Evolutionary conservation across 2,797 vertebrate species (phyloP).

Genomic region (Acestrorhynchus altus): DNA sequence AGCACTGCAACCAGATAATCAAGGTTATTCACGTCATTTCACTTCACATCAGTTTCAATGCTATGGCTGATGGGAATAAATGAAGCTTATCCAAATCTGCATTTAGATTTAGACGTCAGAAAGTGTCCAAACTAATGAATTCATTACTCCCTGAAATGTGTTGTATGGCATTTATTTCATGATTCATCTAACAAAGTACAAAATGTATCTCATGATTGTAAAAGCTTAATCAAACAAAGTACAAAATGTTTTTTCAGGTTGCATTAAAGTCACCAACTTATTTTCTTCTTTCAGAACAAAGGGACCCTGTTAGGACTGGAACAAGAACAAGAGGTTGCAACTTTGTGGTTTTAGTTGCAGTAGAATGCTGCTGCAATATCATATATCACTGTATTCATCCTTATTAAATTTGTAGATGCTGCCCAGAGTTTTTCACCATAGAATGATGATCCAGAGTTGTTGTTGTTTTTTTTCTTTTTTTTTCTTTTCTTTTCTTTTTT

Average conservation of each 20-base stretch:
- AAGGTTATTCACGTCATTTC: too few relatives aligned
- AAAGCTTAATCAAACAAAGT: conserved; percentile 34
- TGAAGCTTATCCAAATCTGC: too few relatives aligned
- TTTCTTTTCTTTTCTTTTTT: too few relatives aligned
- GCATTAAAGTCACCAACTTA: conserved; percentile 14
- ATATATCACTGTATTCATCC: neutral
- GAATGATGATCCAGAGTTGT: neutral
- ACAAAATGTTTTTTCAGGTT: conserved; percentile 9
- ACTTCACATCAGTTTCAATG: too few relatives aligned
- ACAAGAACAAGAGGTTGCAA: neutral
- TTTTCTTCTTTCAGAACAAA: neutral
- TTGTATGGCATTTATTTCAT: conserved; percentile 32
- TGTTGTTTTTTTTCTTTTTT: neutral
- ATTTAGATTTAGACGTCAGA: too few relatives aligned
- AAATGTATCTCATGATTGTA: conserved; percentile 19
- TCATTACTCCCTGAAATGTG: neutral
- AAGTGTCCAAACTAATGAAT: too few relatives aligned
- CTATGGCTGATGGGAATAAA: too few relatives aligned
- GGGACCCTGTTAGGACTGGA: neutral
- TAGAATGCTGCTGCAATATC: neutral
- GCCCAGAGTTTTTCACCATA: neutral
- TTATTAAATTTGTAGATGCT: neutral
- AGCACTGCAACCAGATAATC: too few relatives aligned
- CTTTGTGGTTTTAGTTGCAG: neutral
- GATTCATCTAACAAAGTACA: conserved; percentile 43